A percentile compares a stretch with the other conserved stretches of the same genome.
Evolutionary conservation across 2,888 invertebrate species (phyloP).

Genomic region (Xestia rhomboidea): DNA sequence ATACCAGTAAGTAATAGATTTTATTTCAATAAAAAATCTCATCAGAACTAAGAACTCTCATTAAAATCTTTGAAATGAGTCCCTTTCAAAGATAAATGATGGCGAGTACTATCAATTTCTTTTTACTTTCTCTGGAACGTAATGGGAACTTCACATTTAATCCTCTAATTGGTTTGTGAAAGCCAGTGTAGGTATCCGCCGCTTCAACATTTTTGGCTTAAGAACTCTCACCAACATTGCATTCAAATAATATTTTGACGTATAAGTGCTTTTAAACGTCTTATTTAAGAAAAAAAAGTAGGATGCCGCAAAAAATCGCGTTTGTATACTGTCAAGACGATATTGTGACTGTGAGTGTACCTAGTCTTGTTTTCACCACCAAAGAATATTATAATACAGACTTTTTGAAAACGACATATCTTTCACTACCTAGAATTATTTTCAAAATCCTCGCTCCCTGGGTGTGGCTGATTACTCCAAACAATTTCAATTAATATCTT

Average conservation of each 20-base stretch:
- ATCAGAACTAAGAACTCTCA: slow-evolving; percentile 54
- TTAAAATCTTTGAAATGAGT: slow-evolving; percentile 62
- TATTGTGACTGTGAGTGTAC: not conserved
- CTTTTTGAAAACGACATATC: not conserved
- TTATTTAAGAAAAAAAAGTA: not conserved
- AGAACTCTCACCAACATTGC: not conserved
- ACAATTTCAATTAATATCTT: slow-evolving; percentile 32
- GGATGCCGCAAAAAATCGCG: not conserved
- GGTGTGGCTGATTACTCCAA: not conserved
- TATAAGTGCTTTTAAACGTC: not conserved
- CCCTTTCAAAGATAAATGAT: slow-evolving; percentile 46
- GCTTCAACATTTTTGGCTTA: not conserved
- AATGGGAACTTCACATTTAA: slow-evolving; percentile 46
- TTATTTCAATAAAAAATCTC: slow-evolving; percentile 43
- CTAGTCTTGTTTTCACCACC: not conserved
- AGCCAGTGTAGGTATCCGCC: not conserved
- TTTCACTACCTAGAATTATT: not conserved
- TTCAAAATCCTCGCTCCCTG: not conserved
- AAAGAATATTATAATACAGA: not conserved
- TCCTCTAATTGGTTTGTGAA: slow-evolving; percentile 57
- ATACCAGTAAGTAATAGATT: slow-evolving; percentile 37
- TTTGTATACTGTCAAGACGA: not conserved
- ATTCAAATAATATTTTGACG: not conserved
- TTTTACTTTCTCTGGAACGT: slow-evolving; percentile 36
- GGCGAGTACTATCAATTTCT: slow-evolving; percentile 49